Evolutionary conservation across 1,140 invertebrate species (phyloP), one percentile per base, ranked within the genome.

Genomic region (Tetramorium simillimum): DNA sequence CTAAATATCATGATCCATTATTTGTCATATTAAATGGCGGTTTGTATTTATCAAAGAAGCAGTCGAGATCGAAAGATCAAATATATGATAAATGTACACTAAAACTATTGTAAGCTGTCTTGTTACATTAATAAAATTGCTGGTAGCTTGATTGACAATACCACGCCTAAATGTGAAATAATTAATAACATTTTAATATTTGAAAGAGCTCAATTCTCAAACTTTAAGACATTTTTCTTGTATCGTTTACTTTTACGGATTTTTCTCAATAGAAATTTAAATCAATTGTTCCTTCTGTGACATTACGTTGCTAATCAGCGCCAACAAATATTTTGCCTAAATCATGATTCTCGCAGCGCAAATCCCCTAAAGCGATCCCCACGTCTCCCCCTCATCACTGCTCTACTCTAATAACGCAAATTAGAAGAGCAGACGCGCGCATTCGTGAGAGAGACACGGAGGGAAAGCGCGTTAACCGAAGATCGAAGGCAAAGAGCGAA

Each of bases 1-100:
- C 67, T 82, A 82, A 84, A 75, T 37, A 75, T 75, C 18, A 58
- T 28, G 53, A 75, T 84, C 24, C 28, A 73, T 84, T 84, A 84
- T 60, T 84, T 84, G 28, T 84, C 69, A 60, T 49, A 9, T 10
- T 37, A 75, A 62, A 62, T 12, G 24, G 21, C 62, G 43, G 51
- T 51, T 10, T 24, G 51, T 33, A 75, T 84, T 73, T 60, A 62
- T 84, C 80, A 75, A 75, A 84, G 10, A 56, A 21, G 9, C 3
- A 24, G 21, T 33, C 21, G 14, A 81, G 63, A 60, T 49, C n/a
- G 24, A 14, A 24, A 46, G 14, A 49, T 60, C 14, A 12, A 33
- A 33, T 60, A n/a, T 21, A 12, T 24, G 58, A 46, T 46, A 21
- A 14, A 14, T 9, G 3, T 40, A 21, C 7, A 3, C 24, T 49